Percentiles rank a stretch among this genome's conserved stretches.
phyloP scores from a whole-genome alignment of 2,113 vertebrate genomes.

The Onychostruthus taczanowskii region DNA sequence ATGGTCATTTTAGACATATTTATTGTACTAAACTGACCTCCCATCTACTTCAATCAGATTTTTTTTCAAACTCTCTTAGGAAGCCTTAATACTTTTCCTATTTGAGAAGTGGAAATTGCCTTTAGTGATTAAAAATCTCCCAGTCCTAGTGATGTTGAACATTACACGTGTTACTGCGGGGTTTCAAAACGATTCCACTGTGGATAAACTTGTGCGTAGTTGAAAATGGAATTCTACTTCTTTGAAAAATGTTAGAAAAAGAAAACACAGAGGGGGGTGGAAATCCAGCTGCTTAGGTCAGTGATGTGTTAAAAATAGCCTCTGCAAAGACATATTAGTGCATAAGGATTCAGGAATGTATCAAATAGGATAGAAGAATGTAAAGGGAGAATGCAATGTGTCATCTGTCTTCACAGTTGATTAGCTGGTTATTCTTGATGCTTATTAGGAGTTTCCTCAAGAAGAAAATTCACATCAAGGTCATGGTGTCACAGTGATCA shows the following conservation, averaged over 20 bases:
- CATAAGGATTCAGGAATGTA: background rate
- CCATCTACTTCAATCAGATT: background rate
- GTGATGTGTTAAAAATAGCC: background rate
- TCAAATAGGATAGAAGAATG: background rate
- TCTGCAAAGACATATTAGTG: background rate
- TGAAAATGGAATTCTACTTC: background rate
- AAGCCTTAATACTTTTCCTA: background rate
- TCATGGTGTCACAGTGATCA: background rate
- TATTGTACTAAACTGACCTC: background rate
- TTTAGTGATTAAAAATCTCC: background rate
- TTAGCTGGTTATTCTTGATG: background rate
- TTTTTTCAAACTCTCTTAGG: background rate
- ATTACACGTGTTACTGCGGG: background rate
- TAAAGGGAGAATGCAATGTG: background rate
- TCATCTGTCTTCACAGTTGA: background rate
- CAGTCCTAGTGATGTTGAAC: background rate
- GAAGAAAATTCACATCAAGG: background rate
- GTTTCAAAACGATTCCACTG: background rate
- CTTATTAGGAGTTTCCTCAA: background rate
- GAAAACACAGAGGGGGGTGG: background rate
- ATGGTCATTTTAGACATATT: background rate
- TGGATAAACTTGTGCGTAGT: background rate
- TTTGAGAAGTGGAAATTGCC: background rate
- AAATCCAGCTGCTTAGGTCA: background rate
- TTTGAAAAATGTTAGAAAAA: background rate